Conservation (phyloP, 2,888 invertebrate species). For the Saturnia pavonia region DNA sequence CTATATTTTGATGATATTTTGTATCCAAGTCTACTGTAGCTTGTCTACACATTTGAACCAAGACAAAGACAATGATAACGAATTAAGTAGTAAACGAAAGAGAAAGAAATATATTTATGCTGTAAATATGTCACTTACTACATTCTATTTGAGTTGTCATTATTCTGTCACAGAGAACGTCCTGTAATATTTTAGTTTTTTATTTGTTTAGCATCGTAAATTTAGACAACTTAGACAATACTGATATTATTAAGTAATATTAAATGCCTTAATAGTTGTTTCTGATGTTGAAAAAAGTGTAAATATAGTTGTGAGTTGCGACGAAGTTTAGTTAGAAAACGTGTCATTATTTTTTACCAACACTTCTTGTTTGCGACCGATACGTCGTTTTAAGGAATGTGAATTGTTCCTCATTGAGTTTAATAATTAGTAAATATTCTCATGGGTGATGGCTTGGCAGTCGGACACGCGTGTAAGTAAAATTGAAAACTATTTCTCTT, state of each 20-base stretch:
- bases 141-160: constrained; percentile 25
- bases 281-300: constrained; percentile 59
- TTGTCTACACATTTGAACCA: not conserved
- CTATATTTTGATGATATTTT: no score
- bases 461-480: constrained; percentile 78
- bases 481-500: constrained; percentile 21
- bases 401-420: constrained; percentile 69
- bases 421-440: constrained; percentile 73
- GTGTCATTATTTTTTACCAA: constrained; percentile 72
- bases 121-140: not conserved
- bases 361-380: constrained; percentile 71
- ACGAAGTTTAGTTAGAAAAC: constrained; percentile 64
- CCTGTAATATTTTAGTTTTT: constrained; percentile 75
- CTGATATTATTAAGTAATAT: constrained; percentile 64
- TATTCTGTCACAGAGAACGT: constrained; percentile 53
- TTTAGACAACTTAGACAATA: constrained; percentile 58
- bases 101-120: constrained; percentile 3
- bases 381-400: constrained; percentile 70
- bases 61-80: not conserved
- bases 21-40: no score
- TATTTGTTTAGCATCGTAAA: constrained; percentile 68
- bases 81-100: not conserved
- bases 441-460: constrained; percentile 82
- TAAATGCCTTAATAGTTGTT: constrained; percentile 45
- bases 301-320: constrained; percentile 48